These are phyloP conservation scores for Lithobates pipiens DNA, from an alignment of 2,797 vertebrate species.

Conservation along the genomic window DNA sequence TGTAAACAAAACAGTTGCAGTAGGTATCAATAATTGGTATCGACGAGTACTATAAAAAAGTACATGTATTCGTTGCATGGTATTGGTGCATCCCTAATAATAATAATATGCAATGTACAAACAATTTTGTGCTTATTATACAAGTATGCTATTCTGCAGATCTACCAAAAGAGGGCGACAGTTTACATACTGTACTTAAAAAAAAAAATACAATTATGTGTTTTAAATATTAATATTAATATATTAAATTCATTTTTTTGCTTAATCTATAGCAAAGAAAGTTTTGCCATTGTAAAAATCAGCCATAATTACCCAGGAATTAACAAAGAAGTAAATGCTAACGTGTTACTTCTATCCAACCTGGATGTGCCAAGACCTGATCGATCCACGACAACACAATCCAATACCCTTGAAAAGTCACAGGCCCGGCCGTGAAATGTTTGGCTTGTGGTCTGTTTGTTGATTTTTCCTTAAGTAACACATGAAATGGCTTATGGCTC, in stretches of 20 bases:
- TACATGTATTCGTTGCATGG: no score
- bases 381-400: slow-evolving; percentile 55
- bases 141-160: background rate
- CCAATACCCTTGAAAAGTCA: slow-evolving; percentile 63
- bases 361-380: slow-evolving; percentile 49
- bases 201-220: background rate
- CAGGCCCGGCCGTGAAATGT: slow-evolving; percentile 52
- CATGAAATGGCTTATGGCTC: slow-evolving; percentile 57
- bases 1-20: no score
- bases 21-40: no score
- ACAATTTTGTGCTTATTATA: no score
- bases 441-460: slow-evolving; percentile 58
- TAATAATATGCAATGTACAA: no score
- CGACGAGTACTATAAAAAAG: no score
- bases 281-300: background rate
- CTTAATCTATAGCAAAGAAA: background rate
- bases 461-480: slow-evolving; percentile 63
- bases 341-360: slow-evolving; percentile 42
- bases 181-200: no score
- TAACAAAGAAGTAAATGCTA: slow-evolving; percentile 18
- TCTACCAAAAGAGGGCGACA: background rate
- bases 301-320: slow-evolving; percentile 5
- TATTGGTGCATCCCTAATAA: no score
- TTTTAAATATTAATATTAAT: background rate
- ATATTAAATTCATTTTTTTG: background rate